Base-by-base conservation (phyloP, 2,797 vertebrate genomes). In the Brachyrhaphis roseni region DNA sequence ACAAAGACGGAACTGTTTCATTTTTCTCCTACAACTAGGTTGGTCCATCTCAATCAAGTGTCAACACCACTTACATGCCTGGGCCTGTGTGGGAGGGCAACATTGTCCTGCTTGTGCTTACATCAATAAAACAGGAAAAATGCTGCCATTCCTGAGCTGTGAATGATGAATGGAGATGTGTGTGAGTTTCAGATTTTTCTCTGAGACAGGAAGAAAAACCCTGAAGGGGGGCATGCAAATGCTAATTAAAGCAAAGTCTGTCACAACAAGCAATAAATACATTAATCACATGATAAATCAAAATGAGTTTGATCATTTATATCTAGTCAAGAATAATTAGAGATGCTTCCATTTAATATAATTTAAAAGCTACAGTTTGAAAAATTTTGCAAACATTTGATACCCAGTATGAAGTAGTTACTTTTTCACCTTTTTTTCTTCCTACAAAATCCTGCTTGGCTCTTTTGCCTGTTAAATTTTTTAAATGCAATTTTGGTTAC, bases 1-100 rank as follows among this genome's bases (percentile, higher is more conserved):
- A 84, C 81, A 76, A 82, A 88, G 64, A 87, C 59, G 72, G 18
- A 71, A 59, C 34, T 5, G 0, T 39, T 78, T 20, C 46, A 72
- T 57, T 39, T 74, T 75, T 80, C 57, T 83, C 51, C 28, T 46
- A 23, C 49, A 84, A 86, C 76, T 57, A 75, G 75, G 83, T 47
- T 78, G 62, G 83, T 77, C 75, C 26, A 78, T 70, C 62, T 36
- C 28, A 80, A 87, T 87, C 74, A 73, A 59, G 77, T 77, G 74
- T 18, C 26, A 86, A 55, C 47, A 51, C 64, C 16, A 72, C 64
- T 12, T 5, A 45, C 57, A 79, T 68, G 55, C 70, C 34, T n/a
- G 49, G 77, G 64, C 74, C n/a, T 75, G 62, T 75, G 51, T 10
- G 31, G 1, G 53, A 16, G 62, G 20, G 47, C 12, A 12, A 28